phyloP scores from a whole-genome alignment of 2,888 invertebrate genomes.

The Leptopilina drosophilae region DNA sequence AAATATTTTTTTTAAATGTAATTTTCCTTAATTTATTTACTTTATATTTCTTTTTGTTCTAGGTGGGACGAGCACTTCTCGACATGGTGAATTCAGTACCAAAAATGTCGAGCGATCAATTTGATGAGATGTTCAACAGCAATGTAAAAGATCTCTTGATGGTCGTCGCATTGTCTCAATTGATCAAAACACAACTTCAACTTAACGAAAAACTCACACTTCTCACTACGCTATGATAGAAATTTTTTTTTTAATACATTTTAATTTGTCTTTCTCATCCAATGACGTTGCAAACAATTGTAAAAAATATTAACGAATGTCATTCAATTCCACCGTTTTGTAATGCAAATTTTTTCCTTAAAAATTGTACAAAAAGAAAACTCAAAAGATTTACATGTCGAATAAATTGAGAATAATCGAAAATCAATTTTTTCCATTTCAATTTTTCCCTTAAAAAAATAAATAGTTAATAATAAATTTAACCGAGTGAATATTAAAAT shows the following conservation, averaged over 20 bases:
- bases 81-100: conserved; percentile 95
- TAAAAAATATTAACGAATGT: not conserved
- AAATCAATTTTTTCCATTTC: not conserved
- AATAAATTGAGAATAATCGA: conserved; percentile 22
- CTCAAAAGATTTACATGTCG: not conserved
- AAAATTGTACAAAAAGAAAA: conserved; percentile 27
- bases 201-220: conserved; percentile 96
- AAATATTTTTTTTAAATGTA: no score
- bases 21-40: no score
- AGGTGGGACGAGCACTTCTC: conserved; percentile 90
- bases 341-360: not conserved
- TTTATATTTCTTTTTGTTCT: conserved; percentile 34
- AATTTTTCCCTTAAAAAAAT: no score
- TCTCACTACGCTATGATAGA: conserved; percentile 83
- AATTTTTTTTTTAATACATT: conserved; percentile 25
- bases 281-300: conserved; percentile 15
- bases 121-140: conserved; percentile 96
- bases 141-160: conserved; percentile 98
- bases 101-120: conserved; percentile 92
- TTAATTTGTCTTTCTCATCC: conserved; percentile 6
- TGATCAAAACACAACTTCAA: conserved; percentile 97
- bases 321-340: not conserved
- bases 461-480: not conserved
- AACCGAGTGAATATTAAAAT: no score
- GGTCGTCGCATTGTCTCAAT: conserved; percentile 96